phyloP scores from a whole-genome alignment of 2,888 invertebrate species.

The Thera britannica region DNA sequence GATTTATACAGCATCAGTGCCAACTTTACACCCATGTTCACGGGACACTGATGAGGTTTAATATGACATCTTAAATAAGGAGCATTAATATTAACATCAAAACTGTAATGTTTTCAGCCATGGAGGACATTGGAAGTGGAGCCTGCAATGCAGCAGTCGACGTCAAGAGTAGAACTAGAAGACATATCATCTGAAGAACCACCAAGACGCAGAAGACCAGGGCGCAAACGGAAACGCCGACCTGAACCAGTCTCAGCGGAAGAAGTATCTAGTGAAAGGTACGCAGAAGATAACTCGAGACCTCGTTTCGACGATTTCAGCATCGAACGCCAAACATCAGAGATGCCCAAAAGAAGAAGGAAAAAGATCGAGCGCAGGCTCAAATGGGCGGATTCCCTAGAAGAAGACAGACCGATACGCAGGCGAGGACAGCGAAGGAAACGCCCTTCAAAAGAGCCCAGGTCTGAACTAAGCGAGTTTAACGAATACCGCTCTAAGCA shows the following conservation, averaged over 20 bases:
- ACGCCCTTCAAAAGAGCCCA: conserved; percentile 55
- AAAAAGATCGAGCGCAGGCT: conserved; percentile 62
- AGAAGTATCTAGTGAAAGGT: conserved; percentile 55
- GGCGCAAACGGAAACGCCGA: conserved; percentile 86
- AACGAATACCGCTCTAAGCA: conserved; percentile 43
- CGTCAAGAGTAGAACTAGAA: conserved; percentile 62
- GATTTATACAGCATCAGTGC: no score
- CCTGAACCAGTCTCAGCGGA: conserved; percentile 68
- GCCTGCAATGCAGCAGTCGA: conserved; percentile 52
- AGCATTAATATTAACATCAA: not conserved
- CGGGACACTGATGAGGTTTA: not conserved
- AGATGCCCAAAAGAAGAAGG: conserved; percentile 62
- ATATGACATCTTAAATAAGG: not conserved
- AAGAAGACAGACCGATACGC: conserved; percentile 65
- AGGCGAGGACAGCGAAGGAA: conserved; percentile 68
- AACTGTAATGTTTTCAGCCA: conserved; percentile 68
- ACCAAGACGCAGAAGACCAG: conserved; percentile 73
- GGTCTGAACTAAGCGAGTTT: conserved; percentile 62
- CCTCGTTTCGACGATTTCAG: conserved; percentile 53
- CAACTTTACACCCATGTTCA: no score
- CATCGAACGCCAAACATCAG: conserved; percentile 49
- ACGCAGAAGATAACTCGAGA: conserved; percentile 52
- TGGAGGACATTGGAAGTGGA: conserved; percentile 79
- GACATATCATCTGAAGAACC: conserved; percentile 60
- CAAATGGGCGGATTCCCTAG: conserved; percentile 70